Evolutionary conservation across 2,888 invertebrate species (phyloP).

Genomic region (Biston betularia): DNA sequence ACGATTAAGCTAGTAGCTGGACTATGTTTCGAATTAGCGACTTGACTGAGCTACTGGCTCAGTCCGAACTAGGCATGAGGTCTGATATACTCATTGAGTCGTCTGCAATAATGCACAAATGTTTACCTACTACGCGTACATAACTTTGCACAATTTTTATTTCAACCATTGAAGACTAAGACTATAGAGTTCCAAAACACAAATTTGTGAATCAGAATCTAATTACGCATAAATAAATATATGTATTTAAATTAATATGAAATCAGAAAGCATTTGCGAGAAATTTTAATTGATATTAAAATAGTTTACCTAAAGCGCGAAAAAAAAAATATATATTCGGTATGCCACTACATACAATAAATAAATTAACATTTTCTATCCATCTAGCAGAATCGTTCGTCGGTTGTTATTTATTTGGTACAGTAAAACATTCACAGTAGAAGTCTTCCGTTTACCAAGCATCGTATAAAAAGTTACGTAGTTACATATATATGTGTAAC

Average conservation of each 20-base stretch:
- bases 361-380: no score
- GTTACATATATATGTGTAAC: neutral
- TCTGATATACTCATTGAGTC: neutral
- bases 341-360: no score
- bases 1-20: neutral
- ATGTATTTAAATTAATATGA: neutral
- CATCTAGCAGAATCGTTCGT: no score
- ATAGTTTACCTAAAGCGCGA: no score
- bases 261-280: neutral
- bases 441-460: neutral
- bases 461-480: neutral
- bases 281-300: neutral
- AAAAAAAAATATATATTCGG: no score
- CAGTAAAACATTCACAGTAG: no score
- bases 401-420: no score
- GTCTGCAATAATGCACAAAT: slow-evolving; percentile 10
- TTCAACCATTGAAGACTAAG: neutral
- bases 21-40: neutral
- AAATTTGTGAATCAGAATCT: no score
- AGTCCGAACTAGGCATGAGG: neutral
- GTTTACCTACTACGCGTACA: neutral
- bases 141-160: neutral
- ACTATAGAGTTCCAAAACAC: no score
- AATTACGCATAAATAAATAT: no score
- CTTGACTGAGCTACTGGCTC: neutral